Percentiles rank a stretch among this genome's conserved stretches.
phyloP scores from a whole-genome alignment of 2,797 vertebrate genomes.

The Leucoraja ocellata region DNA sequence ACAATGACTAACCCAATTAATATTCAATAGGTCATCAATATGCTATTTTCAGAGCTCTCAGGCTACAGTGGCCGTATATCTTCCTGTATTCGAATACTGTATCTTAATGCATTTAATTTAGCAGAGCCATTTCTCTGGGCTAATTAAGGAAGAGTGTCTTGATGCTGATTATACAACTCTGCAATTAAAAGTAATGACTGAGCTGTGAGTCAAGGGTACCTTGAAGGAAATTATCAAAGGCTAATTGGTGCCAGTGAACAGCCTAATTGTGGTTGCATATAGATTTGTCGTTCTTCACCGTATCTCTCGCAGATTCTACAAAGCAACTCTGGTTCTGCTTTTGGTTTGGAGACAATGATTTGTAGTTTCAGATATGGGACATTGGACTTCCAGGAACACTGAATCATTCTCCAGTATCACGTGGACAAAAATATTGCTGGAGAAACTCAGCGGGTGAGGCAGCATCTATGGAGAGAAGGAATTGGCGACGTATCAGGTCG shows the following conservation, averaged over 20 bases:
- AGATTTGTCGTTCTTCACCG: background rate
- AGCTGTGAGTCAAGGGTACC: slow-evolving; percentile 29
- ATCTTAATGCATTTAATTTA: slow-evolving; percentile 6
- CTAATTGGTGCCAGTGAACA: slow-evolving; percentile 32
- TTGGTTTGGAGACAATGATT: background rate
- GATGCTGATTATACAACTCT: slow-evolving; percentile 38
- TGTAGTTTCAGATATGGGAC: background rate
- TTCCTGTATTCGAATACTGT: background rate
- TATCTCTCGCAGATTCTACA: background rate
- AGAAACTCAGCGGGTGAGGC: no score
- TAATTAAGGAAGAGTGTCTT: slow-evolving; percentile 25
- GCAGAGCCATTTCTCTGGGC: slow-evolving; percentile 25
- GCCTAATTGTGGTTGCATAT: slow-evolving; percentile 21
- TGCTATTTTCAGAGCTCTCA: background rate
- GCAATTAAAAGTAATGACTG: slow-evolving; percentile 29
- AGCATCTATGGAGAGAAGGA: no score
- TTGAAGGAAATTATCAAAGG: slow-evolving; percentile 33
- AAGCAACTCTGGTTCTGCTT: background rate
- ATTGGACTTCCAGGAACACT: no score
- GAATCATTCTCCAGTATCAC: no score
- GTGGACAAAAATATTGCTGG: no score
- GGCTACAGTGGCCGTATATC: background rate
- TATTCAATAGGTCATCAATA: background rate
- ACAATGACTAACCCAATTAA: slow-evolving; percentile 2
- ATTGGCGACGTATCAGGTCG: no score